A percentile compares a stretch with the other conserved stretches of the same genome.
phyloP scores from a whole-genome alignment of 64 coral and sea anemone genomes.

The Acropora tenuis region DNA sequence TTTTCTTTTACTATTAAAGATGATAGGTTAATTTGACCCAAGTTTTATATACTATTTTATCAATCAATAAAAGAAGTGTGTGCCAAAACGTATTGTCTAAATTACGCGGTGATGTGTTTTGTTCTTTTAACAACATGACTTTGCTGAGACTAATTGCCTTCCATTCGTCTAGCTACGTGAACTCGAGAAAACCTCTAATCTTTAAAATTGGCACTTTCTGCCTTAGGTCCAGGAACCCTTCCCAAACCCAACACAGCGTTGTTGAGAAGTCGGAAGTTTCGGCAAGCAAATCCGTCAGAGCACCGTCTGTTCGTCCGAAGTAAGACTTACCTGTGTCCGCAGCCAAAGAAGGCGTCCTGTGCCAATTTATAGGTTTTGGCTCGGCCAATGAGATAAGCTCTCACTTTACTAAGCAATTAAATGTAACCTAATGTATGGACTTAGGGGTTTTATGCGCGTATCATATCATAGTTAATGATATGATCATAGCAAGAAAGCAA shows the following conservation, averaged over 20 bases:
- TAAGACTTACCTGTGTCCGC: constrained; percentile 93
- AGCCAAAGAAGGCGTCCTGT: no score
- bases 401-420: no score
- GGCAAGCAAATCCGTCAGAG: constrained; percentile 3
- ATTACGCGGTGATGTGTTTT: no score
- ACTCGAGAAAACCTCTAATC: constrained; percentile 70
- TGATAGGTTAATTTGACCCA: background rate
- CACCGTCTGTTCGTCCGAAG: constrained; percentile 88
- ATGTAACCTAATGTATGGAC: no score
- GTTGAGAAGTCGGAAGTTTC: constrained; percentile 76
- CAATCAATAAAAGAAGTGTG: no score
- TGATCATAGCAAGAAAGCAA: no score
- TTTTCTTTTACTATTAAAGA: background rate
- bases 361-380: no score
- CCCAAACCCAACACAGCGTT: constrained; percentile 95
- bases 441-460: no score
- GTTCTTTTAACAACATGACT: constrained; percentile 74
- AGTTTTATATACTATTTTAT: no score
- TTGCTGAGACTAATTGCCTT: constrained; percentile 92
- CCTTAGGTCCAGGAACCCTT: constrained; percentile 94
- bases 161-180: constrained; percentile 62
- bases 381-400: no score
- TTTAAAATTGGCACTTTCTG: constrained; percentile 90
- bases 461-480: no score
- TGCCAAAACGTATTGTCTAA: no score